Base-by-base conservation (phyloP, 2,113 vertebrate genomes). In the Peromyscus californicus region DNA sequence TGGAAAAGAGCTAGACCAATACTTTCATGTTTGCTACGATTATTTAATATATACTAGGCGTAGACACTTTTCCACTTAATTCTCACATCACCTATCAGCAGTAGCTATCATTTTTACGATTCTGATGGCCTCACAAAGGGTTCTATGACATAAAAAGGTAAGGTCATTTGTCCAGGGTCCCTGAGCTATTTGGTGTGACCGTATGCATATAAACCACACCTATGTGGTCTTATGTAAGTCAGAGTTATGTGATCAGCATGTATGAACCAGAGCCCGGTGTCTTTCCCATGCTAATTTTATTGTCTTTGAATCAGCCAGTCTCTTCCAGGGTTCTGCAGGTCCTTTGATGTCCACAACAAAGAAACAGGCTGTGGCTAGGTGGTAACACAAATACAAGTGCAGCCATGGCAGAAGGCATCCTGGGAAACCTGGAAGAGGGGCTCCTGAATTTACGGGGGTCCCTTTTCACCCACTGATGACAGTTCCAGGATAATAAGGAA, bases 161-260 rank as follows among this genome's bases (percentile, higher is more conserved):
- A 84, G 84, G 67, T 72, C 39, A 51, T 82, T 93, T 96, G 54
- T 26, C 86, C 24, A 6, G 93, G 88, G n/a, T 76, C 84, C 83
- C 9, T 48, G 89, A 79, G 31, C 21, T 42, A 7, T 54, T 78
- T 84, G 31, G 31, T 36, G 42, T 12, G 42, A n/a, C 74, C 89
- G 19, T 42, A 57, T 11, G 31, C 39, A 78, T 54, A n/a, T 59
- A 65, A 88, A 63, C 54, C 33, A 89, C 7, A 22, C 61, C 31
- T 72, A 17, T n/a, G 21, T 29, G 11, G 22, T 88, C 33, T 61
- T 42, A 87, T 4, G 24, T 33, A 75, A 80, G 54, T 42, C 39
- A 83, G 29, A 48, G 67, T 29, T 93, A 51, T 33, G 9, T 42
- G 61, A 69, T 78, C 54, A 87, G 39, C 48, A 79, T 51, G 2